Evolutionary conservation across 2,888 invertebrate genomes (phyloP).

Genomic region (Eupeodes luniger): DNA sequence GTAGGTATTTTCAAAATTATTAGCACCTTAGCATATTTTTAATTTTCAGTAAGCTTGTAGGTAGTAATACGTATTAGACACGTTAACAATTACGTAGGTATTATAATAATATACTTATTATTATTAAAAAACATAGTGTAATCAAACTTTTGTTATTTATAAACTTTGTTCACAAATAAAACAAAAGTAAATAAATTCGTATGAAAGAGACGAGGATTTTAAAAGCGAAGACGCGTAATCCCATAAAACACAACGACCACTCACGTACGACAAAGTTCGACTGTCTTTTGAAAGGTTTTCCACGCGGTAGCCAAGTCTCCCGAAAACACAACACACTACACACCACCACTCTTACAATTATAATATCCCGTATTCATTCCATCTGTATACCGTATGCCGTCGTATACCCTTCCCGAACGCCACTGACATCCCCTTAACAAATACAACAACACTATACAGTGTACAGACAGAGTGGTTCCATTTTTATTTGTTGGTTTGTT

Average conservation of each 20-base stretch:
- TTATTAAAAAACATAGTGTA: constrained; percentile 16
- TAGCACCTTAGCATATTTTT: constrained; percentile 49
- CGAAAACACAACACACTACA: constrained; percentile 66
- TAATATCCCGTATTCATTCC: not conserved
- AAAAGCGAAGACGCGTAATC: constrained; percentile 46
- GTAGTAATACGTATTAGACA: constrained; percentile 31
- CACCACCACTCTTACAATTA: constrained; percentile 14
- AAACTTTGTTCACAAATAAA: constrained; percentile 23
- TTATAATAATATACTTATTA: too few relatives aligned
- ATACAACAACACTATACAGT: constrained; percentile 19
- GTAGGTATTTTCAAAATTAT: not conserved
- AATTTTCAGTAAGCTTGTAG: too few relatives aligned
- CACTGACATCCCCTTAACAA: not conserved
- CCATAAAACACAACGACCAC: constrained; percentile 58
- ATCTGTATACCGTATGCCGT: not conserved
- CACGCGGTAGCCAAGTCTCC: constrained; percentile 67
- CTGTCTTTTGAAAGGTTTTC: constrained; percentile 68
- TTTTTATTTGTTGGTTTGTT: not conserved
- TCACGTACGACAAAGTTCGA: constrained; percentile 70
- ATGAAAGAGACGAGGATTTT: constrained; percentile 67
- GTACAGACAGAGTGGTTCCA: constrained; percentile 15
- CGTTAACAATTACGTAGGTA: constrained; percentile 42
- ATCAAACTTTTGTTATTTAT: constrained; percentile 35
- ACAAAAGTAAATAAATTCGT: constrained; percentile 57
- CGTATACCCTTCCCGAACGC: too few relatives aligned